A percentile compares a stretch with the other conserved stretches of the same genome.
Evolutionary conservation across 2,797 vertebrate genomes (phyloP).

Genomic region (Alca torda): DNA sequence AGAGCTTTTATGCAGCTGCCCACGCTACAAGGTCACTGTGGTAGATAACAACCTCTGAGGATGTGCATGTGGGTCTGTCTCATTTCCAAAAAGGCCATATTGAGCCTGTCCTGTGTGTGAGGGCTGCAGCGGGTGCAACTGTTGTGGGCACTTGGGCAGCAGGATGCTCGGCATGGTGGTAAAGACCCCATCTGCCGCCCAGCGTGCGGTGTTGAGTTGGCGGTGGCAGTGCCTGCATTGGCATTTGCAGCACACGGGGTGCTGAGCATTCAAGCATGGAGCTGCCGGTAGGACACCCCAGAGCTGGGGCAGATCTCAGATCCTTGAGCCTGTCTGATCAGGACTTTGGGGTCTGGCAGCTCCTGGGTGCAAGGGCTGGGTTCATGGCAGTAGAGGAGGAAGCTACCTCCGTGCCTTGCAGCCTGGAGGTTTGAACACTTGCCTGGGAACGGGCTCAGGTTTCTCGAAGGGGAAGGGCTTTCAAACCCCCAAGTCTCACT

Average conservation of each 20-base stretch:
- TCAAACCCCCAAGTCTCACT: background rate
- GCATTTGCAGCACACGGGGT: accelerated
- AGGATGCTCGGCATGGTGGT: background rate
- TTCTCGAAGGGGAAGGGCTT: background rate
- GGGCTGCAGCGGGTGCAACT: background rate
- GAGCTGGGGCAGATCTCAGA: background rate
- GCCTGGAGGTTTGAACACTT: background rate
- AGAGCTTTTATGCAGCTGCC: background rate
- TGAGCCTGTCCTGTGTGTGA: background rate
- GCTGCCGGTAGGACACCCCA: background rate
- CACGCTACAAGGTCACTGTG: accelerated
- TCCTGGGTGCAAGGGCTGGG: background rate
- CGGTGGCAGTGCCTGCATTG: accelerated
- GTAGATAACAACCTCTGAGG: background rate
- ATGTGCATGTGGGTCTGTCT: accelerated
- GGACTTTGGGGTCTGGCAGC: background rate
- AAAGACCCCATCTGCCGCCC: background rate
- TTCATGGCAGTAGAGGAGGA: background rate
- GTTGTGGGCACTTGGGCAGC: accelerated
- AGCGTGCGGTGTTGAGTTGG: accelerated
- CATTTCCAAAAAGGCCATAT: background rate
- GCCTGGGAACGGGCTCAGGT: background rate
- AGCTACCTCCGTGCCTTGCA: background rate
- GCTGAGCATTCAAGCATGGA: accelerated
- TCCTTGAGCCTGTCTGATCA: background rate